Base-by-base conservation (phyloP, 2,113 vertebrate species). In the Barnardius zonarius region DNA sequence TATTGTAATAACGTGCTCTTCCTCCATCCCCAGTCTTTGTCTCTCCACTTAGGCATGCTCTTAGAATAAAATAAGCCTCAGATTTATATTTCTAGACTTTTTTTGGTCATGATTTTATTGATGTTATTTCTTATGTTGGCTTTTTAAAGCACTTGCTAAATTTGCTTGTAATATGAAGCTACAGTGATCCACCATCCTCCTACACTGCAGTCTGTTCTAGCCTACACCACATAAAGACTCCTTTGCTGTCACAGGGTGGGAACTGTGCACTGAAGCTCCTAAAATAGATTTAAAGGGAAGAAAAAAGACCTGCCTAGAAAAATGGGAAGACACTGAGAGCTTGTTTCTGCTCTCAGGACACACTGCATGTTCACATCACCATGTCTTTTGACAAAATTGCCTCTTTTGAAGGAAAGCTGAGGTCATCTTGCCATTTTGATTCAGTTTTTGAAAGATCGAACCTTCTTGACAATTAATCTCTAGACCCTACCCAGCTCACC, bases 101-200 rank as follows among this genome's bases (percentile, higher is more conserved):
- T 92, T 95, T 85, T 89, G 19, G 17, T 92, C 73, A 72, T 52
- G 57, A 30, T 75, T 66, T 88, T 93, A 86, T 37, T 83, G 79
- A 74, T 84, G 54, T 85, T 93, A 90, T 91, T 95, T 91, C 62
- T 96, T 93, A 61, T 59, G 67, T 84, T 91, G 81, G 28, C 64
- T 95, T 96, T 96, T 91, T 92, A 69, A 95, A 96, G 67, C 70
- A 55, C 49, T 96, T 95, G 68, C 92, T 97, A 95, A 93, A 95
- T 92, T 88, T 88, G 37, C 84, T 78, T 86, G 31, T 41, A 80
- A 78, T 88, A 57, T 49, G 78, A 95, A 82, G 86, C 84, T 91
- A 49, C 92, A 91, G 86, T 73, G 91, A 95, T 96, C 74, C 77
- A 85, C 86, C 11, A 5, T 85, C 95, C 93, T 92, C 96, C 96